These are phyloP conservation scores for Drosophila maculinotata DNA, from an alignment of 2,888 invertebrate genomes.

Conservation along the genomic window DNA sequence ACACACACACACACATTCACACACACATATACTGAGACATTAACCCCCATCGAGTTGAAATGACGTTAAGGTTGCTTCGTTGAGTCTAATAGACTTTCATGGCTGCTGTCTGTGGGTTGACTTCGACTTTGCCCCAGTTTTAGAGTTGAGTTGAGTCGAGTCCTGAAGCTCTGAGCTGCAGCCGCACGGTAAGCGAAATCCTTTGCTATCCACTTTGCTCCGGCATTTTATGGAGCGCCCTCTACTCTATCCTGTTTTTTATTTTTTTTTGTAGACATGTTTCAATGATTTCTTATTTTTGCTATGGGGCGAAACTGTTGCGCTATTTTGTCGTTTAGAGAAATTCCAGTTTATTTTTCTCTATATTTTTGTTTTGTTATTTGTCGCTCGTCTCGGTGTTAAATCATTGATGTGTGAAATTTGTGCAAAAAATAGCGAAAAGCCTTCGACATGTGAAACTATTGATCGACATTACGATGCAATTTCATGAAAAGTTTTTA, in stretches of 20 bases:
- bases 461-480: slow-evolving; percentile 58
- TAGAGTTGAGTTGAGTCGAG: slow-evolving; percentile 24
- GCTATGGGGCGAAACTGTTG: slow-evolving; percentile 72
- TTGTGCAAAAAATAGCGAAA: slow-evolving; percentile 41
- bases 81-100: slow-evolving; percentile 82
- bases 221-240: slow-evolving; percentile 45
- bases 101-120: slow-evolving; percentile 58
- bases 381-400: slow-evolving; percentile 58
- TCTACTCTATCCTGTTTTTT: slow-evolving; percentile 6
- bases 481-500: slow-evolving; percentile 22
- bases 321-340: slow-evolving; percentile 69
- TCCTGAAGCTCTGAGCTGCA: slow-evolving; percentile 49
- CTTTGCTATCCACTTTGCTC: slow-evolving; percentile 64
- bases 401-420: slow-evolving; percentile 78
- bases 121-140: slow-evolving; percentile 74
- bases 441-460: slow-evolving; percentile 24
- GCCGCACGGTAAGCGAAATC: slow-evolving; percentile 61
- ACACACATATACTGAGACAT: slow-evolving; percentile 42
- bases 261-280: slow-evolving; percentile 64
- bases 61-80: slow-evolving; percentile 80
- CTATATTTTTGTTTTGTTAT: slow-evolving; percentile 21
- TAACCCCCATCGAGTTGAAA: slow-evolving; percentile 66
- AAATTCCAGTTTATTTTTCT: slow-evolving; percentile 58
- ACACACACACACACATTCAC: slow-evolving; percentile 29
- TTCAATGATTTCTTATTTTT: slow-evolving; percentile 81